Evolutionary conservation across 2,113 vertebrate species (phyloP).

Genomic region (Apeltes quadracus): DNA sequence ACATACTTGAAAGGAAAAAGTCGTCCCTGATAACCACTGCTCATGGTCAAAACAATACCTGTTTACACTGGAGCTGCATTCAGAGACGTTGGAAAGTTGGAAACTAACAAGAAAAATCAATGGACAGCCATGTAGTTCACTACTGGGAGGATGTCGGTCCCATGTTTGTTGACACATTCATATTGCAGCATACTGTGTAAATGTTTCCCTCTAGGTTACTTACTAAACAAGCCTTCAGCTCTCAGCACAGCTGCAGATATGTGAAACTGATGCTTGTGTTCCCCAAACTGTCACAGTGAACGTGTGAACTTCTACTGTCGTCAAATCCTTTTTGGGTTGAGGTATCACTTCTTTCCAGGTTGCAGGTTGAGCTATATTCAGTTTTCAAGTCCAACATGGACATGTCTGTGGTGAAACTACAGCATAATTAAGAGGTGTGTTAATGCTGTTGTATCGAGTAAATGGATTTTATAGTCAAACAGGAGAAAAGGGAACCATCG

Average conservation of each 20-base stretch:
- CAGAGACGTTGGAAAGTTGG: conserved; percentile 4
- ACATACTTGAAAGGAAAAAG: not conserved
- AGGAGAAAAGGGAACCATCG: not conserved
- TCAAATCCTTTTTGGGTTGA: not conserved
- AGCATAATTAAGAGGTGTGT: not conserved
- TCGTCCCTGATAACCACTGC: not conserved
- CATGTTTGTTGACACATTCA: not conserved
- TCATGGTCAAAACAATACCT: conserved; percentile 3
- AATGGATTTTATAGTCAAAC: not conserved
- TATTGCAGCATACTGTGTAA: not conserved
- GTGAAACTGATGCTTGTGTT: not conserved
- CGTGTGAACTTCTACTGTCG: not conserved
- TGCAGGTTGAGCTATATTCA: not conserved
- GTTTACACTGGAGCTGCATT: not conserved
- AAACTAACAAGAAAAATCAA: not conserved
- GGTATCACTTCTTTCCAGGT: not conserved
- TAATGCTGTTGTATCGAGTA: not conserved
- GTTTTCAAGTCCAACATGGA: not conserved
- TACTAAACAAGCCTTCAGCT: not conserved
- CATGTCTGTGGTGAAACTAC: not conserved
- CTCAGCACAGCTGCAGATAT: not conserved
- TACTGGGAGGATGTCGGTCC: not conserved
- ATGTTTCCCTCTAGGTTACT: not conserved
- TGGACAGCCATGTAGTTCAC: not conserved
- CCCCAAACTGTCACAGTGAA: not conserved